phyloP scores from a whole-genome alignment of 2,888 invertebrate species.

The Drosophila nr. perissopoda region DNA sequence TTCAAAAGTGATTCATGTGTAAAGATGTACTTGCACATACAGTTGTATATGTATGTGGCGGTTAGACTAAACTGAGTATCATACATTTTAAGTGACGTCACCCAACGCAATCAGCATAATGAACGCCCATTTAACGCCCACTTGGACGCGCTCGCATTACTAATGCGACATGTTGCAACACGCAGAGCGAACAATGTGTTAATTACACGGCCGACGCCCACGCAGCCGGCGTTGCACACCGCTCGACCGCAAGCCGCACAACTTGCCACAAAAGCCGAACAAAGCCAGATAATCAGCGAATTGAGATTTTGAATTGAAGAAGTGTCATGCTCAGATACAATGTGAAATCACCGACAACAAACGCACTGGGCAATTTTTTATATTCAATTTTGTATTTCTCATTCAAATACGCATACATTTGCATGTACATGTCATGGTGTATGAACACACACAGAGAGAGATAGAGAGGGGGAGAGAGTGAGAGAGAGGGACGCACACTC shows the following conservation, averaged over 20 bases:
- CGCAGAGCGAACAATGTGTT: constrained; percentile 65
- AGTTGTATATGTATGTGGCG: background rate
- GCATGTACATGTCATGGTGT: constrained; percentile 53
- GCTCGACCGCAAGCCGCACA: background rate
- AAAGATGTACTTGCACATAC: background rate
- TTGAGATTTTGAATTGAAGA: constrained; percentile 59
- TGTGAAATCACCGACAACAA: constrained; percentile 43
- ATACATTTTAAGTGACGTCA: constrained; percentile 14
- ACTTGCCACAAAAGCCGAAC: constrained; percentile 22
- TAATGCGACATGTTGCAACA: constrained; percentile 43
- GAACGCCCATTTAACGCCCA: constrained; percentile 69
- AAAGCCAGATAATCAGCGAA: constrained; percentile 53
- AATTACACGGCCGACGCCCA: constrained; percentile 72
- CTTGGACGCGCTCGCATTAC: constrained; percentile 62
- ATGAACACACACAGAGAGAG: constrained; percentile 13
- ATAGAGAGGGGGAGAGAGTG: background rate
- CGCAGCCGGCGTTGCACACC: constrained; percentile 38
- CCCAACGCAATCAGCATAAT: constrained; percentile 24
- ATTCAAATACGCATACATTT: constrained; percentile 46
- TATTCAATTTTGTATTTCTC: constrained; percentile 18
- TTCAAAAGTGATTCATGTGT: background rate
- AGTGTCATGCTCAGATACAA: constrained; percentile 50
- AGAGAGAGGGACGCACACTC: background rate
- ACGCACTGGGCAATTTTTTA: constrained; percentile 51
- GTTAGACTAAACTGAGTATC: background rate